Evolutionary conservation across 2,797 vertebrate genomes (phyloP), one percentile per base, ranked within the genome.

Genomic region (Falco naumanni): DNA sequence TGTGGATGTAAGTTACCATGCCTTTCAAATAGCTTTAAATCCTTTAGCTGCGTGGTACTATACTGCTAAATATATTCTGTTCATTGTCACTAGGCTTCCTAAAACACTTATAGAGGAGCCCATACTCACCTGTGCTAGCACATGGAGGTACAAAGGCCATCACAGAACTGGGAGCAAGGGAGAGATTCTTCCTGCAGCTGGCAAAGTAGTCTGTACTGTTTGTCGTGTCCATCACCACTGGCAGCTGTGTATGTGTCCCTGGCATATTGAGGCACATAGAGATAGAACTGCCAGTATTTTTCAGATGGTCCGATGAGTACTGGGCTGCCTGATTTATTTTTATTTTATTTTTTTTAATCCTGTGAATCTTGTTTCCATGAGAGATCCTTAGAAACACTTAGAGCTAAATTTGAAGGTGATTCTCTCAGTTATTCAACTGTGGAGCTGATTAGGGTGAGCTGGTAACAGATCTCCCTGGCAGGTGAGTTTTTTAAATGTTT

Each of bases 261-360:
- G 57, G 11, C 26, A 37, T 4, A 0, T 26, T 78, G 34, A 0
- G 61, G n/a, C 13, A 43, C 9, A 2, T 1, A 5, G 47, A 59
- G 19, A 9, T 6, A 60, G 64, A n/a, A 71, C 13, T 78, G 57
- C 18, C 16, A 16, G 19, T 43, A 4, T 13, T 59, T 86, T 50
- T 68, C 45, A 56, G 10, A 34, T 66, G 39, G 39, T 24, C 48
- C 17, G 6, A 13, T 29, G 70, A 39, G 22, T 47, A 20, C 33
- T 41, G 25, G 66, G 17, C 43, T 75, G 37, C 12, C 48, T 60
- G 37, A 45, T 63, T 10, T 21, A 12, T 11, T 16, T 13, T 37
- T 5, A 19, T 37, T 17, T n/a, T 8, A 11, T 9, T 57, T 26
- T 61, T 48, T 43, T 8, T 66, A n/a, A 45, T 66, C 12, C 16